Evolutionary conservation across 1,140 invertebrate genomes (phyloP), one percentile per base, ranked within the genome.

Genomic region (Leptestheria dahalacensis): DNA sequence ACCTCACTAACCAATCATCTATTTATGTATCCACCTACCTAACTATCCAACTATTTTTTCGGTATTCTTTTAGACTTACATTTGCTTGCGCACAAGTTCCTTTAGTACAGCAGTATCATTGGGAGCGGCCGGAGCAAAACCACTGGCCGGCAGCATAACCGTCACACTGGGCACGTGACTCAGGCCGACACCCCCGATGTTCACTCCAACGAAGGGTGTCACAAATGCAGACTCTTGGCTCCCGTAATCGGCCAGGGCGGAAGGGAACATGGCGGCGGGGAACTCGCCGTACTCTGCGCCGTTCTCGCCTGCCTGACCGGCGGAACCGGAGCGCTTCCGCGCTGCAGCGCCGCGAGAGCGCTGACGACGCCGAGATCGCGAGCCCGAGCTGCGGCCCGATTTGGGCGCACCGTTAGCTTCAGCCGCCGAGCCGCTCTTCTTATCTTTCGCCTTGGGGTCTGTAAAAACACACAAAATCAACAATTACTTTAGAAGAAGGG

Each of bases 121-220:
- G 28, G 23, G 29, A 20, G 58, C 3, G 3, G 58, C 21, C 6
- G 58, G 20, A 29, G 58, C 25, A 29, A 56, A 56, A 18, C 53
- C 53, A 29, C 18, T 49, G 18, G 58, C 49, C 21, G 53, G 49
- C n/a, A 49, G 47, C 47, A 52, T 48, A 59, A 26, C 47, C 23
- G 60, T 54, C 1, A 56, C 26, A n/a, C 47, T 52, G 46, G 59
- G 57, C 12, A 54, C 62, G 11, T 51, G 59, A 52, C 41, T 26
- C 9, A 50, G 24, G 1, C 59, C 58, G 29, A 57, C 57, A 15
- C 60, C 59, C 47, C 61, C 47, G 59, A 48, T 21, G 54, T 29
- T 25, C 29, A 61, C 51, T 0, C 53, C 59, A 15, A 66, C 65
- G 33, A 64, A 66, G 26, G 65, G 65, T 59, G 65, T 66, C 11